These are phyloP conservation scores for Ctena decussata DNA, from an alignment of 2,888 invertebrate species.

Conservation along the genomic window DNA sequence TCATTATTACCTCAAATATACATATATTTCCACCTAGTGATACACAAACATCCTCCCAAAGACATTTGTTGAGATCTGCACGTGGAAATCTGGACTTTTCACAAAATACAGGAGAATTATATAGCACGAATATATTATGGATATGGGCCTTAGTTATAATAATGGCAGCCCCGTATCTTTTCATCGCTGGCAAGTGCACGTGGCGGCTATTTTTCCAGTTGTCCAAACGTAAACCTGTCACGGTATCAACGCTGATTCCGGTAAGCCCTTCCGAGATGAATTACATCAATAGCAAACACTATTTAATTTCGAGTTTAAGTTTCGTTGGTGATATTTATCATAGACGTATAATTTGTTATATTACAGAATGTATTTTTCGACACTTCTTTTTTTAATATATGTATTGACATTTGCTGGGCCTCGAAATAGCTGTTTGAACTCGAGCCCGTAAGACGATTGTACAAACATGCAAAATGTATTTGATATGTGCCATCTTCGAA, in stretches of 20 bases:
- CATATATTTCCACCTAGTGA: constrained; percentile 23
- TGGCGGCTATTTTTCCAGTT: constrained; percentile 71
- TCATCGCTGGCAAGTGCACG: constrained; percentile 62
- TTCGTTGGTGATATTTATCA: too few species aligned
- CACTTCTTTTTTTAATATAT: too few species aligned
- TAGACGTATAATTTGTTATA: too few species aligned
- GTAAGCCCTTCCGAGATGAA: constrained; percentile 53
- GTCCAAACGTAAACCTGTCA: constrained; percentile 52
- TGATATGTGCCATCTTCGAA: too few species aligned
- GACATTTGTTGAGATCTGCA: not conserved
- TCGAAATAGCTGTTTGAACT: too few species aligned
- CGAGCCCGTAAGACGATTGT: too few species aligned
- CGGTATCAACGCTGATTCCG: constrained; percentile 57
- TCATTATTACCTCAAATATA: constrained; percentile 73
- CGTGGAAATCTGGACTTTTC: not conserved
- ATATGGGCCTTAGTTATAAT: constrained; percentile 76
- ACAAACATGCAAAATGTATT: too few species aligned
- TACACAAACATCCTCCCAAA: not conserved
- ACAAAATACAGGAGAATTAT: not conserved
- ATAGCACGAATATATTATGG: constrained; percentile 71
- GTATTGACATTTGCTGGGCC: too few species aligned
- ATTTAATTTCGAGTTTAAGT: too few species aligned
- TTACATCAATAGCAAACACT: too few species aligned
- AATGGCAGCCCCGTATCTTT: constrained; percentile 76
- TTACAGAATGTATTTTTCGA: too few species aligned